Percentiles rank a stretch among this genome's conserved stretches.
phyloP scores from a whole-genome alignment of 1,140 invertebrate species.

The Drosophila tropicalis region DNA sequence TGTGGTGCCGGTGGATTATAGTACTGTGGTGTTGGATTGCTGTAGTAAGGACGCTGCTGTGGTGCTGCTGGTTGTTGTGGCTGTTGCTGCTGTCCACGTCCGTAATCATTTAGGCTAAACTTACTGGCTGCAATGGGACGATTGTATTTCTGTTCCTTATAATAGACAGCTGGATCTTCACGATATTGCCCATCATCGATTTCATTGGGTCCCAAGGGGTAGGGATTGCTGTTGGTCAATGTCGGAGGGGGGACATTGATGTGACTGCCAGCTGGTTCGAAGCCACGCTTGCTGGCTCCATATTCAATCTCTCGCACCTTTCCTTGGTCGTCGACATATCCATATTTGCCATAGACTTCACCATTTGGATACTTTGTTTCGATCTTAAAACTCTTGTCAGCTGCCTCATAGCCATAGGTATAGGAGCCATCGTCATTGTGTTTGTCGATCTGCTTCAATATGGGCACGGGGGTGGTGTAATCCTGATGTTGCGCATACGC shows the following conservation, averaged over 20 bases:
- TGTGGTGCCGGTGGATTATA: slow-evolving; percentile 69
- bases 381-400: slow-evolving; percentile 96
- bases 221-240: slow-evolving; percentile 83
- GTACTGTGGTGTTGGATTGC: slow-evolving; percentile 68
- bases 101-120: slow-evolving; percentile 69
- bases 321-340: slow-evolving; percentile 91
- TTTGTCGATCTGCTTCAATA: slow-evolving; percentile 93
- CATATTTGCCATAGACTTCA: slow-evolving; percentile 88
- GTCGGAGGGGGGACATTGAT: slow-evolving; percentile 92
- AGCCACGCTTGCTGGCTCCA: slow-evolving; percentile 93
- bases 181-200: slow-evolving; percentile 92
- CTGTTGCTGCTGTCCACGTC: slow-evolving; percentile 48
- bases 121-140: slow-evolving; percentile 80
- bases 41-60: slow-evolving; percentile 70
- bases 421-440: slow-evolving; percentile 94
- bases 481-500: slow-evolving; percentile 74
- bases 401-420: slow-evolving; percentile 94
- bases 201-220: slow-evolving; percentile 86
- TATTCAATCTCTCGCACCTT: slow-evolving; percentile 92
- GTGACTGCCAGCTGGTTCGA: slow-evolving; percentile 91
- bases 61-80: slow-evolving; percentile 67
- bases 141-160: slow-evolving; percentile 89
- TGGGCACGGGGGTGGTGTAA: slow-evolving; percentile 88
- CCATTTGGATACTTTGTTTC: slow-evolving; percentile 93
- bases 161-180: slow-evolving; percentile 91